Conservation (phyloP, 1,140 invertebrate species). For the Drosophila ficusphila region DNA sequence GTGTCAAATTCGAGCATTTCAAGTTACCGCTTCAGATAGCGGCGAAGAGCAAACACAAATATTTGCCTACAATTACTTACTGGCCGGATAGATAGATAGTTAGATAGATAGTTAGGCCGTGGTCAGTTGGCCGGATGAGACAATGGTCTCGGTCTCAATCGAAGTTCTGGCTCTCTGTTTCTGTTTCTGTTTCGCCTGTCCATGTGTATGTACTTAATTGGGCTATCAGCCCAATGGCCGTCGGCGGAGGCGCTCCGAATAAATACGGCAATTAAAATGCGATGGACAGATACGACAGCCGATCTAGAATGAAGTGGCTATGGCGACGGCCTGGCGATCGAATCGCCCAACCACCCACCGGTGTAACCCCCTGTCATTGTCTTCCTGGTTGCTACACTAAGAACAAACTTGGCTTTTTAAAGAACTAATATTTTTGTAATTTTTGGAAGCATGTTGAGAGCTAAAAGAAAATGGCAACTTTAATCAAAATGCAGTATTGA, state of each 20-base stretch:
- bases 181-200: neutral
- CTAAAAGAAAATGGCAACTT: too few relatives aligned
- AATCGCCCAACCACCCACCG: conserved; percentile 3
- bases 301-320: conserved; percentile 55
- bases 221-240: conserved; percentile 49
- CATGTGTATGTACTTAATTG: conserved; percentile 69
- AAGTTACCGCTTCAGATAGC: conserved; percentile 74
- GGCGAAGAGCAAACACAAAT: conserved; percentile 72
- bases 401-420: neutral
- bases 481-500: too few relatives aligned
- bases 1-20: conserved; percentile 75
- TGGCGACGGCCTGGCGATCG: conserved; percentile 56
- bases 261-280: conserved; percentile 54
- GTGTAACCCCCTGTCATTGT: conserved; percentile 4
- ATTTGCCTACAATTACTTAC: conserved; percentile 82
- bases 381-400: neutral
- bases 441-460: too few relatives aligned
- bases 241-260: conserved; percentile 26
- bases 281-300: conserved; percentile 37
- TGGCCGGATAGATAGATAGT: conserved; percentile 43
- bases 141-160: conserved; percentile 31
- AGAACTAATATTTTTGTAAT: too few relatives aligned
- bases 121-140: conserved; percentile 45
- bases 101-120: conserved; percentile 45
- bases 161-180: neutral